Evolutionary conservation across 2,113 vertebrate species (phyloP).

Genomic region (Sclerurus mexicanus): DNA sequence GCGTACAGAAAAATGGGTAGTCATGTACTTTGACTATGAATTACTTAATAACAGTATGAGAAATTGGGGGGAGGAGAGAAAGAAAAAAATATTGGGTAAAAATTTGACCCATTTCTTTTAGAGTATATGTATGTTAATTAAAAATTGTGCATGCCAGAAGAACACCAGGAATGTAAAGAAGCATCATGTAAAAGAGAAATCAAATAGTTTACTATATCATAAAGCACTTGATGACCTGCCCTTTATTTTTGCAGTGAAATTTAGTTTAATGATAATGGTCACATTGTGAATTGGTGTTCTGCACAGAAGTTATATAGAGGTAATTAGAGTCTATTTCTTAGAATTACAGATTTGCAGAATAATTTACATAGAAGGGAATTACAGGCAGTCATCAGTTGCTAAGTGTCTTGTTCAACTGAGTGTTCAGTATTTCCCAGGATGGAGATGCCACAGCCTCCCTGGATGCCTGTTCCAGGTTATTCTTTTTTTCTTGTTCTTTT

Average conservation of each 20-base stretch:
- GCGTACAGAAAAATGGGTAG: neutral
- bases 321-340: neutral
- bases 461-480: neutral
- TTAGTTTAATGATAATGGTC: neutral
- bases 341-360: neutral
- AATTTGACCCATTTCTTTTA: neutral
- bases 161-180: neutral
- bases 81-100: neutral
- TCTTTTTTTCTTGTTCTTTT: neutral
- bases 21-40: neutral
- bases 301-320: neutral
- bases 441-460: neutral
- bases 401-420: neutral
- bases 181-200: neutral
- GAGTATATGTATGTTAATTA: neutral
- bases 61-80: accelerated
- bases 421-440: neutral
- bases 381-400: neutral
- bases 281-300: neutral
- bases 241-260: neutral
- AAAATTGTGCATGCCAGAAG: neutral
- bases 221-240: neutral
- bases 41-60: neutral
- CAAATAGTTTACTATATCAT: neutral
- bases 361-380: neutral